These are phyloP conservation scores for Trichogramma dendrolimi DNA, from an alignment of 2,888 invertebrate genomes.

Conservation along the genomic window DNA sequence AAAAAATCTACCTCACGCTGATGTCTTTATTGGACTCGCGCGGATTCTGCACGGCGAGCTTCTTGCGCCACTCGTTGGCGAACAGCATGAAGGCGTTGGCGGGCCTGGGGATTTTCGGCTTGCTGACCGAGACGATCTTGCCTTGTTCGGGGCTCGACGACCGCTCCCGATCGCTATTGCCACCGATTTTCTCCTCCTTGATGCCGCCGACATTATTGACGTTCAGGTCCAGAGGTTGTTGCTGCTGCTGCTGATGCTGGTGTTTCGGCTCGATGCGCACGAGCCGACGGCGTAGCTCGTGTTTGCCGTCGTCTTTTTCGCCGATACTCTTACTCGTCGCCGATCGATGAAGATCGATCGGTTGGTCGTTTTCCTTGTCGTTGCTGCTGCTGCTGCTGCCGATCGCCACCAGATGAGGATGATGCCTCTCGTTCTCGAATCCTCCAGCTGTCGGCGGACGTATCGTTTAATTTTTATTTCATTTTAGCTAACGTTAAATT, in stretches of 20 bases:
- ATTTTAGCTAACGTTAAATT: no score
- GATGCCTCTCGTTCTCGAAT: no score
- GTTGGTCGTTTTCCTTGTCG: not conserved
- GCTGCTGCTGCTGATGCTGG: not conserved
- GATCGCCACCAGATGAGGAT: not conserved
- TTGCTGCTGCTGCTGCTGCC: not conserved
- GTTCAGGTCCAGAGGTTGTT: no score
- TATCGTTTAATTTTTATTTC: no score
- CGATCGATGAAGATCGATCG: not conserved
- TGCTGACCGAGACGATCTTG: not conserved
- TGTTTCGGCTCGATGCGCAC: constrained; percentile 17
- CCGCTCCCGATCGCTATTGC: constrained; percentile 11
- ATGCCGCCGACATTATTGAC: not conserved
- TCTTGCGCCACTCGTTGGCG: constrained; percentile 61
- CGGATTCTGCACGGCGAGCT: constrained; percentile 57
- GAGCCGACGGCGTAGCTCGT: not conserved
- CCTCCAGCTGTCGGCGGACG: no score
- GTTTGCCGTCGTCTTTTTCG: constrained; percentile 6
- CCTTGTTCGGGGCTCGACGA: not conserved
- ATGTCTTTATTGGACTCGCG: constrained; percentile 62
- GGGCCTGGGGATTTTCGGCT: constrained; percentile 57
- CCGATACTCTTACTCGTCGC: no score
- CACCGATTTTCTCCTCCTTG: not conserved
- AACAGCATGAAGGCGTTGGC: constrained; percentile 65
- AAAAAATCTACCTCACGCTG: constrained; percentile 53